Base-by-base conservation (phyloP, 1,140 invertebrate genomes). In the Eumaeus atala region DNA sequence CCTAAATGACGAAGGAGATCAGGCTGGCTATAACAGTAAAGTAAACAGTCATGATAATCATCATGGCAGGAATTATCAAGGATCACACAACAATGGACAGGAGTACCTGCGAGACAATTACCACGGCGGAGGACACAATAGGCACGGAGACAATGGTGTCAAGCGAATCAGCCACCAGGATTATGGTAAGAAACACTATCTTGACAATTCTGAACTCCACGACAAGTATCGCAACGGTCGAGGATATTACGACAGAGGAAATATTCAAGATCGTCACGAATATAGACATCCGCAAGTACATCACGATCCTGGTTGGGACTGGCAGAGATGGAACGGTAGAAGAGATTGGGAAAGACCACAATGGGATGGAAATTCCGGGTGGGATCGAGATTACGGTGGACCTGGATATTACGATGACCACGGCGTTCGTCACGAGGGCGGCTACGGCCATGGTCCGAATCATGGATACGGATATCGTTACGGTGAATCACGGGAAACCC, bases 1-100 rank as follows among this genome's bases (percentile, higher is more conserved):
- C 64, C 89, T 87, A 34, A 87, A 87, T 49, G 90, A 92, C 59
- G 88, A 91, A 68, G 90, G 88, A 11, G 89, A 89, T 61, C 84
- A 89, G 62, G 79, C 80, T 6, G 83, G 84, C 34, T 88, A 88
- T 38, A 89, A 90, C 33, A 89, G 81, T 56, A 77, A 71, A 51
- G 69, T 84, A 40, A 88, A 87, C 36, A 79, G 67, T 56, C 76
- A 89, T 61, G 82, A 90, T 61, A 84, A 89, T 62, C 77, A 87
- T 38, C 74, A 74, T 21, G 73, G 79, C 4, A 79, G 89, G 54
- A 81, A 72, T 8, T 89, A 90, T 44, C 84, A 86, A 35, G 87
- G 87, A 17, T 77, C 74, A 6, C 80, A 85, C 63, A 77, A 85
- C 35, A 89, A 90, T 47, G 80, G 71, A 11, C 74, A 84, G 36